Base-by-base conservation (phyloP, 1,140 invertebrate species). In the Drosophila neocordata region DNA sequence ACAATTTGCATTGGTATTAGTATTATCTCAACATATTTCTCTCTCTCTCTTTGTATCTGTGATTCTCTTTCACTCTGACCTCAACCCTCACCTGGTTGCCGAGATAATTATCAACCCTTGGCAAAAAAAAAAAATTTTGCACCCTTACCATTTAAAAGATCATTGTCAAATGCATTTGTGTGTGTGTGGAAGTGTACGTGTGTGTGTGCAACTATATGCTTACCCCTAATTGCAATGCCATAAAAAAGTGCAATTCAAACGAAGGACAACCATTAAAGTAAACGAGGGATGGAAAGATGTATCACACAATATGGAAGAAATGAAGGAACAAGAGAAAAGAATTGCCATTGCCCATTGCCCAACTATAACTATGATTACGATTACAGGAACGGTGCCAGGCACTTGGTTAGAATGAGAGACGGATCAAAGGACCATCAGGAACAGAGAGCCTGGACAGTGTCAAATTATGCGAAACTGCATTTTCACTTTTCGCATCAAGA, bases 191-290 rank as follows among this genome's bases (percentile, higher is more conserved):
- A 2, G 31, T 68, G 41, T 44, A 31, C 35, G 44, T 65, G 53
- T 53, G 20, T 31, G 69, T 73, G 61, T 53, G 61, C 60, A 48
- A 73, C 65, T 72, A 65, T 66, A 62, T 48, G 78, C 75, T 84
- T 89, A 83, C 85, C 85, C 89, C 89, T 90, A 89, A 90, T 90
- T 90, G 89, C 81, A 79, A 73, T 64, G 72, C 72, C 82, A 90
- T 90, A 90, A 90, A 90, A 88, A 90, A 89, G 61, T 90, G 84
- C 84, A 89, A 90, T 90, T 89, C 65, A 68, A 75, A 35, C 76
- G 89, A 90, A 90, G 89, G 89, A 90, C 89, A 88, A 77, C 65
- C 77, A 77, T 66, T 44, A 69, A 57, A 53, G 48, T 51, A 60
- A 66, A 74, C 60, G 51, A 65, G 66, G 65, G 56, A 57, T 73